Evolutionary conservation across 2,888 invertebrate genomes (phyloP), one percentile per base, ranked within the genome.

Genomic region (Lobophora halterata): DNA sequence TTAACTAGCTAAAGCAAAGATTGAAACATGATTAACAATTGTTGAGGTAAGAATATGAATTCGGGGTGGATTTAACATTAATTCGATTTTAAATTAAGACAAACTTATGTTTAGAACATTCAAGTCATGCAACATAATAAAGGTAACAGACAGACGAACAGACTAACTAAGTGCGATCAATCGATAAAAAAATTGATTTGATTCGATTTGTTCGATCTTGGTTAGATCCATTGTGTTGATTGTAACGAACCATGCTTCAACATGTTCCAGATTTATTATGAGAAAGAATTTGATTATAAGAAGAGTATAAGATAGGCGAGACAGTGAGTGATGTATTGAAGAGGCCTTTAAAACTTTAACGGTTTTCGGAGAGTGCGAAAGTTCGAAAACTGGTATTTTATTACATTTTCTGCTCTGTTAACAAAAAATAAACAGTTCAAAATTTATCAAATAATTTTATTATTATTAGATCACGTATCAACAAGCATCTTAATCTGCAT

Each of bases 41-140:
- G 14, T 14, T 14, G 14, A 3, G 3, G 14, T 3, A 14, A 5
- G 3, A 14, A 19, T 3, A n/a, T 21, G 9, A 5, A 8, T 3
- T 4, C 4, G 10, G 4, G 8, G 4, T 8, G 7, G 14, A 3
- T 7, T 5, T 7, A 8, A 8, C 7, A 26, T 14, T 3, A 17
- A 17, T 18, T 8, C 7, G 14, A 14, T 20, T n/a, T 9, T 11
- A 43, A 44, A 48, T 44, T 44, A 44, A 41, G 20, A 47, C 34
- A 46, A 41, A 10, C 12, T 3, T 39, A 32, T 37, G 34, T 42
- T 33, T 39, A 52, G 55, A 67, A 66, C 49, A 51, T 60, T 49
- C 61, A 52, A 74, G 71, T 77, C 77, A 77, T 66, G 67, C 60
- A 44, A 53, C 44, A 65, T 74, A 74, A 74, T 67, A 71, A 66